phyloP scores from a whole-genome alignment of 2,113 vertebrate genomes.

The Micronycteris hirsuta region DNA sequence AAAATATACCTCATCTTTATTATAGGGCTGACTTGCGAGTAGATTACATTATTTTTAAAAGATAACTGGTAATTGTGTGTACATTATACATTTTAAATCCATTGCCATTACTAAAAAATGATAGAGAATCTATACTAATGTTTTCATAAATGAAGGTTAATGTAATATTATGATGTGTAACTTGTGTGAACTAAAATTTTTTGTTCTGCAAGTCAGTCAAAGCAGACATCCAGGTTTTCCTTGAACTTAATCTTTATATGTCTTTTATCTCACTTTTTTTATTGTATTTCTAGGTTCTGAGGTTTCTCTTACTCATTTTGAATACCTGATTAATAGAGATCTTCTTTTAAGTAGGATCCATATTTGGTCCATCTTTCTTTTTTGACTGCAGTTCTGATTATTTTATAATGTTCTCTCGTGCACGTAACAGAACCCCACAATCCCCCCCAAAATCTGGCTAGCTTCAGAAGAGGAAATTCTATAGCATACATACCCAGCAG shows the following conservation, averaged over 20 bases:
- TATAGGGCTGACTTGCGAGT: not conserved
- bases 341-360: slow-evolving; percentile 11
- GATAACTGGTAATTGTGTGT: not conserved
- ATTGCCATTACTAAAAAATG: not conserved
- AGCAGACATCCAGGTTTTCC: not conserved
- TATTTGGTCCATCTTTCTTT: not conserved
- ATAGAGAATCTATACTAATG: not conserved
- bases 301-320: not conserved
- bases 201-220: not conserved
- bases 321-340: slow-evolving; percentile 9
- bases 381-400: slow-evolving; percentile 7
- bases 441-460: not conserved
- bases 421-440: not conserved
- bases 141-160: not conserved
- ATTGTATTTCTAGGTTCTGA: slow-evolving; percentile 33
- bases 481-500: not conserved
- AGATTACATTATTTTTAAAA: not conserved
- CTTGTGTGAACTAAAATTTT: not conserved
- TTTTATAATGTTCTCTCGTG: slow-evolving; percentile 4
- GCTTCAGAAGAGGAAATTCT: slow-evolving; percentile 30
- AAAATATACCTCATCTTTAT: not conserved
- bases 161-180: not conserved
- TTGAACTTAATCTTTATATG: not conserved
- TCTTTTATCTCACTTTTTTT: slow-evolving; percentile 2
- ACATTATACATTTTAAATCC: not conserved